phyloP scores from a whole-genome alignment of 2,113 vertebrate genomes.

The Trogon surrucura region DNA sequence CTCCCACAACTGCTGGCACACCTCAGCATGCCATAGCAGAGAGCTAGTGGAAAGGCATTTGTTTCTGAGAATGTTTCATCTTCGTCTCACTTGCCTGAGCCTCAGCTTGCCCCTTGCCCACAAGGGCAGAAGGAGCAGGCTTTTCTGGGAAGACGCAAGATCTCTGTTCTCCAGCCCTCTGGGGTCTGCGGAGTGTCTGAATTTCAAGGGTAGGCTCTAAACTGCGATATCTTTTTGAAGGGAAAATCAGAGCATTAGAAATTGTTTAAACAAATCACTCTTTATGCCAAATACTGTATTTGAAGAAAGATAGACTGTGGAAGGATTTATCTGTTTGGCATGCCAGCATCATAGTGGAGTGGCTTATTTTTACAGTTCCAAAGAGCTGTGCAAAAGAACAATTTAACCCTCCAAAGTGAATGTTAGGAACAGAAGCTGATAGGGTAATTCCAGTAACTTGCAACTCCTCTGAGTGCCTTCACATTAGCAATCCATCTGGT shows the following conservation, averaged over 20 bases:
- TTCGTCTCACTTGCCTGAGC: not conserved
- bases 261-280: not conserved
- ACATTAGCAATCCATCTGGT: not conserved
- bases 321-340: not conserved
- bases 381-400: not conserved
- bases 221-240: not conserved
- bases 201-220: not conserved
- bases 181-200: not conserved
- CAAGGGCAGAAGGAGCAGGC: not conserved
- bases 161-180: not conserved
- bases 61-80: not conserved
- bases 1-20: not conserved
- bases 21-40: not conserved
- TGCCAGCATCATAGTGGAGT: not conserved
- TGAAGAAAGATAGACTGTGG: not conserved
- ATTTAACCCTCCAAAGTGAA: not conserved
- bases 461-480: not conserved
- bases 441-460: not conserved
- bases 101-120: not conserved
- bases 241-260: not conserved
- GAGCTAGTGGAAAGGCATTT: not conserved
- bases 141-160: accelerated
- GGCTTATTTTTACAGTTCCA: not conserved
- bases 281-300: not conserved
- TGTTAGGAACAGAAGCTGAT: not conserved